Conservation (phyloP, 37 sponge, comb jelly and placozoan genomes). For the Petrosia ficiformis region DNA sequence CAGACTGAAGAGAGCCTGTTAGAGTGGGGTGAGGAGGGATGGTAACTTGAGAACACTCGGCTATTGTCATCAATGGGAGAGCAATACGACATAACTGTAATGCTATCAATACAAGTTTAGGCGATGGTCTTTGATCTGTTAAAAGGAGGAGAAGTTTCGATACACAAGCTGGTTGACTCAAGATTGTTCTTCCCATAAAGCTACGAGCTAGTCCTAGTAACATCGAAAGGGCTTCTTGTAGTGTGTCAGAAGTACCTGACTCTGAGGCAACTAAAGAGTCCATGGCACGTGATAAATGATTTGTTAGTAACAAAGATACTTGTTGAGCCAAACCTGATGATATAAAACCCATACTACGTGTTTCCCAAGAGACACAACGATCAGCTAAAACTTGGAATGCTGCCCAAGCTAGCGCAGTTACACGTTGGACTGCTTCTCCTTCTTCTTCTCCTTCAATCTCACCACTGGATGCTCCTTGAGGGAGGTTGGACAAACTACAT, state of each 20-base stretch:
- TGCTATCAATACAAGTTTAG: constrained; percentile 86
- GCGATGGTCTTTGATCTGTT: constrained; percentile 91
- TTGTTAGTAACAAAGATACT: constrained; percentile 83
- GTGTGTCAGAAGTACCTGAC: constrained; percentile 72
- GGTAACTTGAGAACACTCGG: constrained; percentile 63
- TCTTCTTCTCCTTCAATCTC: constrained; percentile 31
- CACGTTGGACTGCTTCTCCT: constrained; percentile 58
- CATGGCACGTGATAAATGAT: constrained; percentile 88
- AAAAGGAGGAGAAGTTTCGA: constrained; percentile 87
- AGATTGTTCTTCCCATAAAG: constrained; percentile 79
- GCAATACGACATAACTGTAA: constrained; percentile 96
- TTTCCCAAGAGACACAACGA: constrained; percentile 90
- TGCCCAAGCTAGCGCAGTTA: constrained; percentile 85
- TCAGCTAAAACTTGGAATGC: constrained; percentile 87
- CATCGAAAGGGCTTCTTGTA: constrained; percentile 89
- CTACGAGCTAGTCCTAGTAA: constrained; percentile 82
- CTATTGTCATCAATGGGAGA: constrained; percentile 84
- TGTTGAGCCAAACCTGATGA: constrained; percentile 82
- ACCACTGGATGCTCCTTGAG: constrained; percentile 8
- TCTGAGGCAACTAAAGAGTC: constrained; percentile 67
- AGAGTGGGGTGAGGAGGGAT: constrained; percentile 77
- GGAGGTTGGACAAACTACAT: constrained; percentile 45
- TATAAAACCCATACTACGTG: constrained; percentile 14
- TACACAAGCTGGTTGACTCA: constrained; percentile 88
- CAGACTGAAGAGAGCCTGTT: neutral